Base-by-base conservation (phyloP, 2,797 vertebrate genomes). In the Fringilla coelebs region DNA sequence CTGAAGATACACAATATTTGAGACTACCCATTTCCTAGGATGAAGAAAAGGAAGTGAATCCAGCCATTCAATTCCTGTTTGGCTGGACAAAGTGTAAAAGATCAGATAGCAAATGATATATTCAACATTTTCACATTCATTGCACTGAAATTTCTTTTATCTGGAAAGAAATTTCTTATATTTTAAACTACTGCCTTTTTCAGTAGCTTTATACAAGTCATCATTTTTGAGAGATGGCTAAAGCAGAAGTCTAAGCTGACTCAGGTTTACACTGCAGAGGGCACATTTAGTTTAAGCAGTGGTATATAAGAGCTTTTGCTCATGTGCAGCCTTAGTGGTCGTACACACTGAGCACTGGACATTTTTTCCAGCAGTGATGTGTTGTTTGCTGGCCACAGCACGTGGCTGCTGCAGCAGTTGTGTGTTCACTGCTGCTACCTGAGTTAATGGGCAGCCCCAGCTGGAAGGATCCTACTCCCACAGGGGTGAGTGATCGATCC, bases 401-500 rank as follows among this genome's bases (percentile, higher is more conserved):
- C 21, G 12, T 17, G 55, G 29, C 45, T 63, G 29, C 58, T 55
- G 11, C 32, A 32, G 19, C 13, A 43, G 38, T 1, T 51, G 22
- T 17, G 4, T 1, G 19, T 36, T 91, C 57, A 1, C 15, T 81
- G 49, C 40, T 36, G 34, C 41, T 55, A 11, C 36, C n/a, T 9
- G 49, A 85, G 31, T 3, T 16, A 77, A 63, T 8, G 26, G 25
- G 62, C 17, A 79, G 67, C 31, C 84, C 32, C 67, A 78, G 38
- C 49, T 61, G 58, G 49, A 68, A 34, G 38, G 49, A 46, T 21
- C 7, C 21, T 12, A 4, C 6, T 58, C 41, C 24, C 34, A 52
- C 10, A 7, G 26, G 17, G 34, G 9, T 0, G 2, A n/a, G 0
- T 7, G 29, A 70, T 70, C 0, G 0, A 72, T 49, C 0, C 0